Evolutionary conservation across 2,113 vertebrate species (phyloP).

Genomic region (Oncorhynchus keta): DNA sequence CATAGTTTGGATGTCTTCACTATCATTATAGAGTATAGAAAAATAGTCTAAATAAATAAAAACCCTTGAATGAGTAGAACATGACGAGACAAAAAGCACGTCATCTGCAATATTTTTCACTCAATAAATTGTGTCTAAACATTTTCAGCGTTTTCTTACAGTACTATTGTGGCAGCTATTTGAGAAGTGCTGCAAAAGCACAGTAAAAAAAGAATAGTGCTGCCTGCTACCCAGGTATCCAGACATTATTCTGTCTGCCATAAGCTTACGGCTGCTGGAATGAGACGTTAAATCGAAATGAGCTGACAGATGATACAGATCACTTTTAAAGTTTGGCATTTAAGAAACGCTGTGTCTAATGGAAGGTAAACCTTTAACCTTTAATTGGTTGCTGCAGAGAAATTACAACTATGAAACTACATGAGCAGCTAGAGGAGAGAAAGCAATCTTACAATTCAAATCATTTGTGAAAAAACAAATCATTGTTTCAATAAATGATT

Average conservation of each 20-base stretch:
- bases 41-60: no score
- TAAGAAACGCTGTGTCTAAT: not conserved
- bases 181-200: constrained; percentile 30
- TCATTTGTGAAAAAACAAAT: no score
- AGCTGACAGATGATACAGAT: constrained; percentile 8
- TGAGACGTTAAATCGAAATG: constrained; percentile 4
- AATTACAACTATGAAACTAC: not conserved
- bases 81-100: constrained; percentile 16
- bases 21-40: no score
- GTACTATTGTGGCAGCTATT: constrained; percentile 33
- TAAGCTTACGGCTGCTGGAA: constrained; percentile 10
- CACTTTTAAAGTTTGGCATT: not conserved
- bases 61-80: no score
- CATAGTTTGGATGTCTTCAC: no score
- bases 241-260: constrained; percentile 7
- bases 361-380: not conserved
- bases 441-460: not conserved
- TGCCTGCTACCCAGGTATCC: constrained; percentile 13
- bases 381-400: not conserved
- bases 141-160: constrained; percentile 27
- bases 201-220: constrained; percentile 21
- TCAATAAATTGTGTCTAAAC: constrained; percentile 25
- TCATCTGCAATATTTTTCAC: constrained; percentile 8
- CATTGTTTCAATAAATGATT: not conserved
- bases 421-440: not conserved